These are phyloP conservation scores for Cerastoderma edule DNA, from an alignment of 2,888 invertebrate genomes.

Conservation along the genomic window DNA sequence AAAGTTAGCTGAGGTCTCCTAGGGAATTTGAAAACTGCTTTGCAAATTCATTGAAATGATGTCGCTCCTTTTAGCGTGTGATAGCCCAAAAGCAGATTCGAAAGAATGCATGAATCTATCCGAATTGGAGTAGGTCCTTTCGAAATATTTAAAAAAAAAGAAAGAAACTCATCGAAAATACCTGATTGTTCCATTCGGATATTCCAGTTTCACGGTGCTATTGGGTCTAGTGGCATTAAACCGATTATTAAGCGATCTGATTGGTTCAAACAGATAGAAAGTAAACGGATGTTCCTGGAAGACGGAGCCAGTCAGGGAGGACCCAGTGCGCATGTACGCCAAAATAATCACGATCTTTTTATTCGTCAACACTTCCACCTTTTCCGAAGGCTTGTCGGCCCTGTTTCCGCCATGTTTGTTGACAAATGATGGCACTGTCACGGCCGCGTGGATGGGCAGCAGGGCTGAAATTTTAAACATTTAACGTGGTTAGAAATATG, in stretches of 20 bases:
- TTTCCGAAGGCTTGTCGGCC: no score
- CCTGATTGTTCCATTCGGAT: not conserved
- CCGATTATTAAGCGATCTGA: slow-evolving; percentile 12
- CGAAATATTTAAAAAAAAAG: not conserved
- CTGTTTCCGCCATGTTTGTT: no score
- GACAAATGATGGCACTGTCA: no score
- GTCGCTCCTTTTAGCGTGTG: no score
- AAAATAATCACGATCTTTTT: slow-evolving; percentile 36
- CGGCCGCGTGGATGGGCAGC: no score
- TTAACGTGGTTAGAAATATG: no score
- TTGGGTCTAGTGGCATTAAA: not conserved
- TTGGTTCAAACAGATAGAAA: slow-evolving; percentile 46
- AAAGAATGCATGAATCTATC: no score
- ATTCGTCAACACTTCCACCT: slow-evolving; percentile 12
- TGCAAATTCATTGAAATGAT: no score
- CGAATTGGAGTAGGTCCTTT: not conserved
- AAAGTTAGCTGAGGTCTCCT: no score
- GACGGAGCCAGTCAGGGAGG: slow-evolving; percentile 31
- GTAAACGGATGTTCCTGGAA: slow-evolving; percentile 34
- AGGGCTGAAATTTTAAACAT: no score
- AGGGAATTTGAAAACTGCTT: no score
- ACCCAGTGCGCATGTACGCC: slow-evolving; percentile 48
- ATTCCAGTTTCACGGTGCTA: not conserved
- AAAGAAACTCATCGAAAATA: not conserved
- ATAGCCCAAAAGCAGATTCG: no score